These are phyloP conservation scores for Eupithecia exiguata DNA, from an alignment of 2,888 invertebrate species.

Conservation along the genomic window DNA sequence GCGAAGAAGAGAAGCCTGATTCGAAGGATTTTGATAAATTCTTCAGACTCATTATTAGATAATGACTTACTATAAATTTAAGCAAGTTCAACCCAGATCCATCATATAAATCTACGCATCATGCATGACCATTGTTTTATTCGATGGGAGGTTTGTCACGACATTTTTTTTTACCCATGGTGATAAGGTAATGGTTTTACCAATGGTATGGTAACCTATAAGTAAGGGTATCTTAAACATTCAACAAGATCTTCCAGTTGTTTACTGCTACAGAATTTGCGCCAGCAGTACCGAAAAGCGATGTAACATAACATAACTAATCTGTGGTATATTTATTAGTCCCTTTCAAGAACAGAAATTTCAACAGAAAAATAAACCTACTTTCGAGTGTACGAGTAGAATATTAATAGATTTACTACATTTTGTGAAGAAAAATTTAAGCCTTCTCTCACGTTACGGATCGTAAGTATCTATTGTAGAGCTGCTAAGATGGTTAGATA, in stretches of 20 bases:
- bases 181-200: too few species aligned
- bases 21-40: background rate
- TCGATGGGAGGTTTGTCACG: background rate
- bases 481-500: constrained; percentile 55
- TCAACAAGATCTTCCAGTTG: background rate
- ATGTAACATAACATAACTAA: background rate
- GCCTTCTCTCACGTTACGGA: background rate
- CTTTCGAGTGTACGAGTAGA: background rate
- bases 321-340: background rate
- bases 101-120: too few species aligned
- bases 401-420: background rate
- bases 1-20: background rate
- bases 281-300: background rate
- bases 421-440: constrained; percentile 6
- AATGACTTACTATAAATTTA: background rate
- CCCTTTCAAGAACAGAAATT: background rate
- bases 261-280: background rate
- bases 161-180: background rate
- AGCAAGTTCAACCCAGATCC: background rate
- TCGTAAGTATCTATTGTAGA: constrained; percentile 19
- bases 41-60: background rate
- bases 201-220: too few species aligned
- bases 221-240: background rate
- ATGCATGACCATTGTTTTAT: too few species aligned
- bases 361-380: background rate